A percentile compares a stretch with the other conserved stretches of the same genome.
Evolutionary conservation across 2,888 invertebrate genomes (phyloP).

Genomic region (Trisateles emortualis): DNA sequence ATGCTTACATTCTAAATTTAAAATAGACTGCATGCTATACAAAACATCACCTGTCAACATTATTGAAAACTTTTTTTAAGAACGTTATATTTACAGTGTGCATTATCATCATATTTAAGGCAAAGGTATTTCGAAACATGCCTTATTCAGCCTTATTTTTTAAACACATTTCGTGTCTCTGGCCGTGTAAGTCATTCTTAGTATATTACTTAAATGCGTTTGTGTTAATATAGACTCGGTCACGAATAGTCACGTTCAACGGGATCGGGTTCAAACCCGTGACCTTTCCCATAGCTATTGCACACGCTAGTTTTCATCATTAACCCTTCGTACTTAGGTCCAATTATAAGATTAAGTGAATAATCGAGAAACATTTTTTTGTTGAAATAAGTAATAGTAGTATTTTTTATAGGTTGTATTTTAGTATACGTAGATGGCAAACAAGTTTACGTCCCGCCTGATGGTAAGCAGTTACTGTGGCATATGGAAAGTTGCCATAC

Average conservation of each 20-base stretch:
- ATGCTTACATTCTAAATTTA: conserved; percentile 29
- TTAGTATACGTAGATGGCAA: too few relatives aligned
- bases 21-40: not conserved
- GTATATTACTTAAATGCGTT: conserved; percentile 6
- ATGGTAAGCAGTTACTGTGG: too few relatives aligned
- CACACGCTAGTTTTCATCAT: conserved; percentile 14
- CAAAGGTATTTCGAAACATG: not conserved
- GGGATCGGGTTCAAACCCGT: conserved; percentile 27
- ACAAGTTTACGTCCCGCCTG: too few relatives aligned
- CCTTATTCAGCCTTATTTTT: not conserved
- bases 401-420: too few relatives aligned
- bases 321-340: not conserved
- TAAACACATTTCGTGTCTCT: not conserved
- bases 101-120: not conserved
- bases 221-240: conserved; percentile 20
- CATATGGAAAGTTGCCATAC: too few relatives aligned
- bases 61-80: not conserved
- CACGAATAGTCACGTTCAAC: conserved; percentile 31
- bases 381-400: too few relatives aligned
- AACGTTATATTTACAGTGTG: not conserved
- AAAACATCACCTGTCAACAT: too few relatives aligned
- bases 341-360: too few relatives aligned
- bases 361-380: too few relatives aligned
- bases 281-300: conserved; percentile 35
- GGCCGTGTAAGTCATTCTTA: conserved; percentile 3